phyloP scores from a whole-genome alignment of 2,113 vertebrate species.

The Lepidiolamprologus cunningtoni region DNA sequence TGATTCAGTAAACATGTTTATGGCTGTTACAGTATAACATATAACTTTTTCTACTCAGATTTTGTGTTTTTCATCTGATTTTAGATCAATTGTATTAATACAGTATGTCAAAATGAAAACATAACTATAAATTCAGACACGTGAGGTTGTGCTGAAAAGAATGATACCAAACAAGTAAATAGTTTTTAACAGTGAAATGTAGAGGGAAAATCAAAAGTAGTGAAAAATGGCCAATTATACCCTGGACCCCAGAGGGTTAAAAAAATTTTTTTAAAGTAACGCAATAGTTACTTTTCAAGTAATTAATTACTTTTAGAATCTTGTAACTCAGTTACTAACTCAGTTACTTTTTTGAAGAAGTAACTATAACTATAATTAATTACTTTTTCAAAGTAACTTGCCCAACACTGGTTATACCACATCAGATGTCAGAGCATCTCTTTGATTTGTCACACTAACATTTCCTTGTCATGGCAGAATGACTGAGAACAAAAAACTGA shows the following conservation, averaged over 20 bases:
- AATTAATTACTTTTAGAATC: not conserved
- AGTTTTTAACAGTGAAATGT: not conserved
- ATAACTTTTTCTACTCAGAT: not conserved
- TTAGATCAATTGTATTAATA: not conserved
- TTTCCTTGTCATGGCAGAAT: not conserved
- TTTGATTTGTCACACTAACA: not conserved
- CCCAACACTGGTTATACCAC: not conserved
- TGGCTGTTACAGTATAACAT: not conserved
- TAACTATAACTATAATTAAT: not conserved
- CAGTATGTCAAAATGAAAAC: not conserved
- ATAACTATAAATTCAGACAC: fast-evolving
- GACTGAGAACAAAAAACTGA: not conserved
- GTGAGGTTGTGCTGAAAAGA: not conserved
- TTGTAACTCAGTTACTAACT: no score
- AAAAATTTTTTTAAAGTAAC: fast-evolving
- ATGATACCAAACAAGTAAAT: not conserved
- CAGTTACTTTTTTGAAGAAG: not conserved
- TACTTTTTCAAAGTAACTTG: not conserved
- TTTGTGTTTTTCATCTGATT: not conserved
- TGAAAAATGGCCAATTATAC: not conserved
- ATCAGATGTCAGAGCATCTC: not conserved
- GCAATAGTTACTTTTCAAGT: not conserved
- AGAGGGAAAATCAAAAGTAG: not conserved
- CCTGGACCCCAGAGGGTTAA: not conserved
- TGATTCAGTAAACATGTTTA: not conserved